Percentiles rank a stretch among this genome's conserved stretches.
Conservation (phyloP, 2,113 vertebrate genomes). For the Catharus bicknelli region DNA sequence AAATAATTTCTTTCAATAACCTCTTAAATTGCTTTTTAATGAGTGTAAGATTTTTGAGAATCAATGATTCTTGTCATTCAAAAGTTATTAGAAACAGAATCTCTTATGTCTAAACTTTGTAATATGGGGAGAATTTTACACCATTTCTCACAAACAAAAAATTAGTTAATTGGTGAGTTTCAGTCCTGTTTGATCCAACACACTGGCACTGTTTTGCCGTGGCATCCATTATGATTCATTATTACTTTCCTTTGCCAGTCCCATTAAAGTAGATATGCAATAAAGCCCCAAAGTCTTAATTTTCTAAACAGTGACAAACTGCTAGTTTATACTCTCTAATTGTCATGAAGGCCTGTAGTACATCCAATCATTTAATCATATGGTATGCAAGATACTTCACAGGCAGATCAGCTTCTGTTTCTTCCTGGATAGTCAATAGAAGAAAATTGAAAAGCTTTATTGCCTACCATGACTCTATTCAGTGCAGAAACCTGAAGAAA, state of each 20-base stretch:
- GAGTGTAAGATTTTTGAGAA: background rate
- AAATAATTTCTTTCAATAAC: slow-evolving; percentile 7
- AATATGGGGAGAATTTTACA: background rate
- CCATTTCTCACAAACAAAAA: background rate
- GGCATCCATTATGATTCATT: background rate
- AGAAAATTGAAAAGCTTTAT: background rate
- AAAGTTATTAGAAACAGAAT: background rate
- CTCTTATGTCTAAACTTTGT: background rate
- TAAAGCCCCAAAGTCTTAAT: background rate
- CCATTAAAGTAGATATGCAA: background rate
- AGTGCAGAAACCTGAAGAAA: background rate
- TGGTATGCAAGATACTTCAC: background rate
- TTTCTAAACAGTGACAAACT: background rate
- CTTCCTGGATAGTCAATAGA: background rate
- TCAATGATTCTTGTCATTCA: background rate
- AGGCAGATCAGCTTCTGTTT: background rate
- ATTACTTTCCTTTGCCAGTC: background rate
- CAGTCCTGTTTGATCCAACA: background rate
- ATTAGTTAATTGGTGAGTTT: background rate
- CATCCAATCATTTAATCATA: background rate
- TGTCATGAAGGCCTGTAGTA: background rate
- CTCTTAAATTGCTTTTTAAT: background rate
- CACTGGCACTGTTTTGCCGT: background rate
- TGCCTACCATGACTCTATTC: background rate
- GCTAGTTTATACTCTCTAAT: background rate